Conservation (phyloP, 2,888 invertebrate species). For the Sicus ferrugineus region DNA sequence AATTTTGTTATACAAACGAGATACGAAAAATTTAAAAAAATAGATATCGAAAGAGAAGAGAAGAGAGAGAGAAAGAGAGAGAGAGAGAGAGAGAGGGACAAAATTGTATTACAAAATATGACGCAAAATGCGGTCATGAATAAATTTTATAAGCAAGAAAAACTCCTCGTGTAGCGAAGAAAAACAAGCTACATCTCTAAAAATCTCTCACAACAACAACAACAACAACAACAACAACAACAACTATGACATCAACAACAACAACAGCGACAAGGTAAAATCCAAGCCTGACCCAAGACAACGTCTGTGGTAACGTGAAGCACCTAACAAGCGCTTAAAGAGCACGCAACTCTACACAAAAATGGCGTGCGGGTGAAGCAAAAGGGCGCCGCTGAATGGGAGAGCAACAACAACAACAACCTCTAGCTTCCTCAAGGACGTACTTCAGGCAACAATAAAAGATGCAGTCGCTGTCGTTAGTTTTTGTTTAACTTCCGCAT, state of each 20-base stretch:
- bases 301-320: background rate
- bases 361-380: too few species aligned
- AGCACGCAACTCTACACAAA: too few species aligned
- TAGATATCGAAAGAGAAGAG: background rate
- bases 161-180: background rate
- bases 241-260: background rate
- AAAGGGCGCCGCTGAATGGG: too few species aligned
- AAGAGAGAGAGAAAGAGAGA: background rate
- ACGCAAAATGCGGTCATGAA: too few species aligned
- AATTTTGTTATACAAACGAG: too few species aligned
- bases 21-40: background rate
- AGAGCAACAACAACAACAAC: background rate
- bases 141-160: background rate
- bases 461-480: background rate
- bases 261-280: background rate
- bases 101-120: too few species aligned
- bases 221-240: background rate
- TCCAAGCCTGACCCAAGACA: background rate
- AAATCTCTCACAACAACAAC: background rate
- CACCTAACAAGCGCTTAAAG: background rate
- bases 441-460: background rate
- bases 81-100: too few species aligned
- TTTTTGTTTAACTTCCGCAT: conserved; percentile 3
- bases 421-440: background rate
- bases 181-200: background rate